Conservation (phyloP, 2,888 invertebrate species). For the Spatulosminthurus flaviceps region DNA sequence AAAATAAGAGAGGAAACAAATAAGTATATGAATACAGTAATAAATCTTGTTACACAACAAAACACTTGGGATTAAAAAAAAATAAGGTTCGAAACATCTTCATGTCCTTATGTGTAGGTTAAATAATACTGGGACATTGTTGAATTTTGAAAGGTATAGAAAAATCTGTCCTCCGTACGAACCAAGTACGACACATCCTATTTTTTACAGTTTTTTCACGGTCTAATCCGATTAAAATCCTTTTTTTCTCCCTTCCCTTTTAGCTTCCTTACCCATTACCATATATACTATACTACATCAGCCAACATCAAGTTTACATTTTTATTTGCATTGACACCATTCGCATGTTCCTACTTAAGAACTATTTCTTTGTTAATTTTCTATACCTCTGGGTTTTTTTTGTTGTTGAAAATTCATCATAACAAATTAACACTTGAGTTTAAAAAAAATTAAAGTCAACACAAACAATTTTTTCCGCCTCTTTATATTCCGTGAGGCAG, state of each 20-base stretch:
- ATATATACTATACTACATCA: neutral
- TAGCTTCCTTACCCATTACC: neutral
- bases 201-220: conserved; percentile 12
- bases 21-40: neutral
- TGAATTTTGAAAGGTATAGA: neutral
- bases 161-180: neutral
- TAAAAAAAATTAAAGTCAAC: too few species aligned
- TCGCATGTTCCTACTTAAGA: neutral
- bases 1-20: neutral
- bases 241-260: neutral
- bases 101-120: conserved; percentile 1
- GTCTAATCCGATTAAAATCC: conserved; percentile 39
- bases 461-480: neutral
- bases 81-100: neutral
- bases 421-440: too few species aligned
- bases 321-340: neutral
- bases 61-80: neutral
- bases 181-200: neutral
- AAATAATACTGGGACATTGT: neutral
- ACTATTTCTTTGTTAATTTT: neutral
- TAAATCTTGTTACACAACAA: conserved; percentile 12
- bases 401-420: too few species aligned
- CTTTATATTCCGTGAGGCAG: neutral
- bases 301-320: neutral
- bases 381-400: too few species aligned